Conservation (phyloP, 1,140 invertebrate species). For the Cyclina sinensis region DNA sequence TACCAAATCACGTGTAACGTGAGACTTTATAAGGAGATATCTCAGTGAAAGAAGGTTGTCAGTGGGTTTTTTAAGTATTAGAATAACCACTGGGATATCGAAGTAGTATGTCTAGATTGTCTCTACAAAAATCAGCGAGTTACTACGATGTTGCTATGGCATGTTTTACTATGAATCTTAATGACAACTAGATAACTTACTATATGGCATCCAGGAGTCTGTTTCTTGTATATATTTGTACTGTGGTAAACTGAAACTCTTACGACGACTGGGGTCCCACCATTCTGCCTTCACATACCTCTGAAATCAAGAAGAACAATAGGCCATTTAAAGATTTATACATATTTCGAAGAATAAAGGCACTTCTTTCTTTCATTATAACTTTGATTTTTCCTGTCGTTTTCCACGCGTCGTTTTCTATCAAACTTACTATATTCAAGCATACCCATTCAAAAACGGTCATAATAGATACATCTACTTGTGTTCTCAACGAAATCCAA, state of each 20-base stretch:
- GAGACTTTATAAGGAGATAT: no score
- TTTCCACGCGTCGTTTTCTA: not conserved
- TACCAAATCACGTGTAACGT: no score
- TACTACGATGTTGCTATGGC: no score
- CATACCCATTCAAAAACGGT: not conserved
- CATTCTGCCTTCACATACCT: constrained; percentile 59
- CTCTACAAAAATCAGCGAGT: no score
- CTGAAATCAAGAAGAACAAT: constrained; percentile 30
- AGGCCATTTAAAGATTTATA: not conserved
- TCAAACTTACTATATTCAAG: not conserved
- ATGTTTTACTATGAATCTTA: no score
- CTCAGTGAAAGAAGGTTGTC: no score
- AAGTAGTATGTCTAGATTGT: no score
- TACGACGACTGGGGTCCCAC: constrained; percentile 65
- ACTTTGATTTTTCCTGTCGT: no score
- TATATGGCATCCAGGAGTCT: constrained; percentile 55
- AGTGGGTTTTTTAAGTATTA: no score
- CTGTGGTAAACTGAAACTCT: not conserved
- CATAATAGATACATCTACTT: not conserved
- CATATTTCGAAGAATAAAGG: no score
- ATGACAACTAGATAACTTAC: not conserved
- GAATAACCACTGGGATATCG: no score
- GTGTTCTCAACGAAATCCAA: not conserved
- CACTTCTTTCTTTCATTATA: no score
- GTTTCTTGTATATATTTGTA: constrained; percentile 59